Evolutionary conservation across 2,113 vertebrate species (phyloP), one percentile per base, ranked within the genome.

Genomic region (Bucco capensis): DNA sequence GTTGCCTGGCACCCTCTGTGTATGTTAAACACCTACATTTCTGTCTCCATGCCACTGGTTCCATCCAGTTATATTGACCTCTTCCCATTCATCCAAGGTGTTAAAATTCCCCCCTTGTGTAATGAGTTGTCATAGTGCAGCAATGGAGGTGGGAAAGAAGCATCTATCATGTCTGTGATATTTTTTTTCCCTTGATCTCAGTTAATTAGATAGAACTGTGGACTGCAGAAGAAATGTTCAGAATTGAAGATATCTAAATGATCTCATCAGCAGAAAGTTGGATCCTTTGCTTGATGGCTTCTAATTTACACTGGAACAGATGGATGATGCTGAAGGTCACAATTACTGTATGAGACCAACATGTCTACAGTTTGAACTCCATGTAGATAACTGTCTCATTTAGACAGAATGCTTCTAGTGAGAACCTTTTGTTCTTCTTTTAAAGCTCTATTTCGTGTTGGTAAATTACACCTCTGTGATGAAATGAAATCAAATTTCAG

Each of bases 261-360:
- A 93, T 89, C 81, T 89, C 80, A 82, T 92, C 62, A 89, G 74
- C 14, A 6, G 44, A 86, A 95, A 87, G 70, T 9, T 90, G 74
- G 50, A 84, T 93, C 50, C 53, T 72, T 84, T 89, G 54, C 70
- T 53, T 92, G 79, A 61, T 86, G 40, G 83, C 69, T 96, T 88
- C 74, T 93, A 89, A 96, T 95, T 96, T 93, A 70, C 23, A 23
- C 33, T 66, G 74, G 7, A 87, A 86, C 94, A 96, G 90, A 96
- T 94, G 92, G 92, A 95, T 75, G 47, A 46, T 89, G 77, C 58
- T 93, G 90, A 94, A 93, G 93, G 88, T 96, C 90, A 92, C 70
- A 86, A 73, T 94, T 95, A 92, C 54, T 78, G 53, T 42, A 42
- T 58, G 70, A 94, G 88, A 50, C 62, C 46, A 88, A 86, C 61